Conservation (phyloP, 2,113 vertebrate genomes). For the Galeopterus variegatus region DNA sequence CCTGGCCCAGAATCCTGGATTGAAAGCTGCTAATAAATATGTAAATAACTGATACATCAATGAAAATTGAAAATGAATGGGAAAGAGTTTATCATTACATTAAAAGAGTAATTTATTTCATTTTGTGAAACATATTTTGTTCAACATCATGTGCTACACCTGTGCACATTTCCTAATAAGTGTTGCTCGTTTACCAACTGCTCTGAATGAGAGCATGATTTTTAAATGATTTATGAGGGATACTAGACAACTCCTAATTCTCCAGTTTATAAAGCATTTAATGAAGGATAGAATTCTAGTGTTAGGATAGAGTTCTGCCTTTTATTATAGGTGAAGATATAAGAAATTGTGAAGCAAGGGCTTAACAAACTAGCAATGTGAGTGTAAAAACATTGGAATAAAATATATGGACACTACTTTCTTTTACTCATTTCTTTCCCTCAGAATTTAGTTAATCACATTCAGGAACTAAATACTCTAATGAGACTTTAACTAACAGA, state of each 20-base stretch:
- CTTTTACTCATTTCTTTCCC: neutral
- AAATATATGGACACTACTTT: neutral
- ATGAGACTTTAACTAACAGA: neutral
- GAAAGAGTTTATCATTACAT: neutral
- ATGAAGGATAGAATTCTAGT: neutral
- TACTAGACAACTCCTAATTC: neutral
- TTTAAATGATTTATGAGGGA: neutral
- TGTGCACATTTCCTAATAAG: neutral
- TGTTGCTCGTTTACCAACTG: neutral
- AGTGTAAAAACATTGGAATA: neutral
- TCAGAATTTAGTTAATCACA: neutral
- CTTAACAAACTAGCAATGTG: neutral
- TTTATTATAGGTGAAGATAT: neutral
- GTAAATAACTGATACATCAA: neutral
- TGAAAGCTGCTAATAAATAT: neutral
- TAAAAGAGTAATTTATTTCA: neutral
- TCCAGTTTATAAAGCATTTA: neutral
- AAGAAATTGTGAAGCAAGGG: neutral
- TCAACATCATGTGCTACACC: neutral
- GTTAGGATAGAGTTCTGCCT: neutral
- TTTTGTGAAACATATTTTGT: neutral
- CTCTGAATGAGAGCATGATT: neutral
- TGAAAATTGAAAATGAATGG: neutral
- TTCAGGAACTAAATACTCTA: neutral
- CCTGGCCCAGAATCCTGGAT: neutral